Evolutionary conservation across 1,140 invertebrate genomes (phyloP).

Genomic region (Zaprionus ornatus): DNA sequence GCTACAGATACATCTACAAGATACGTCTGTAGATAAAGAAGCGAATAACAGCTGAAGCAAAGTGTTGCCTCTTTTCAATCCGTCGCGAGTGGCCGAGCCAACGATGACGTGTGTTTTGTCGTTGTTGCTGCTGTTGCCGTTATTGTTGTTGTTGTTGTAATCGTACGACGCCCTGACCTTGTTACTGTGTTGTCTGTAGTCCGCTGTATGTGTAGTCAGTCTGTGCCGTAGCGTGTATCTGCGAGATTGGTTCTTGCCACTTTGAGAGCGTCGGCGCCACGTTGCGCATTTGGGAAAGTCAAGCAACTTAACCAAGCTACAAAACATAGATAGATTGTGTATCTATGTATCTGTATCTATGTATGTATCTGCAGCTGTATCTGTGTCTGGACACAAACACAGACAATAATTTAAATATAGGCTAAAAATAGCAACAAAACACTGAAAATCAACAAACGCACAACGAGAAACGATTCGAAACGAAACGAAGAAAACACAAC

Average conservation of each 20-base stretch:
- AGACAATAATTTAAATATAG: conserved; percentile 42
- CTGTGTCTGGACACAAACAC: conserved; percentile 29
- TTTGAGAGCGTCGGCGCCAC: conserved; percentile 37
- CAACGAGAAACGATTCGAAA: conserved; percentile 30
- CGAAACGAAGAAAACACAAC: conserved; percentile 48
- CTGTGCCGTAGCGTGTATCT: conserved; percentile 6
- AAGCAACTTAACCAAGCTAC: conserved; percentile 17
- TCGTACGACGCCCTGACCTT: conserved; percentile 69
- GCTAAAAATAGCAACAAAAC: conserved; percentile 63
- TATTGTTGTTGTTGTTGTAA: conserved; percentile 26
- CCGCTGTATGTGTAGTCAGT: not conserved
- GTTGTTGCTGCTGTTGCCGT: conserved; percentile 30
- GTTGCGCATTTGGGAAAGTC: conserved; percentile 9
- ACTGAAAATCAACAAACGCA: conserved; percentile 29
- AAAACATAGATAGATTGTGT: conserved; percentile 29
- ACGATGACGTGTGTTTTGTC: conserved; percentile 59
- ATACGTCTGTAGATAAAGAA: not conserved
- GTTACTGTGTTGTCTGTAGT: conserved; percentile 56
- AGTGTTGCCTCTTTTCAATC: conserved; percentile 20
- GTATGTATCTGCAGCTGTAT: not conserved
- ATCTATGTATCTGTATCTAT: conserved; percentile 1
- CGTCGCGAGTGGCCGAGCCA: conserved; percentile 38
- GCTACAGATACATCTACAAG: conserved; percentile 8
- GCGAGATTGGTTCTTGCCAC: conserved; percentile 41
- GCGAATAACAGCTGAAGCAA: conserved; percentile 16